These are phyloP conservation scores for Zaprionus nigranus DNA, from an alignment of 1,140 invertebrate genomes.

Conservation along the genomic window DNA sequence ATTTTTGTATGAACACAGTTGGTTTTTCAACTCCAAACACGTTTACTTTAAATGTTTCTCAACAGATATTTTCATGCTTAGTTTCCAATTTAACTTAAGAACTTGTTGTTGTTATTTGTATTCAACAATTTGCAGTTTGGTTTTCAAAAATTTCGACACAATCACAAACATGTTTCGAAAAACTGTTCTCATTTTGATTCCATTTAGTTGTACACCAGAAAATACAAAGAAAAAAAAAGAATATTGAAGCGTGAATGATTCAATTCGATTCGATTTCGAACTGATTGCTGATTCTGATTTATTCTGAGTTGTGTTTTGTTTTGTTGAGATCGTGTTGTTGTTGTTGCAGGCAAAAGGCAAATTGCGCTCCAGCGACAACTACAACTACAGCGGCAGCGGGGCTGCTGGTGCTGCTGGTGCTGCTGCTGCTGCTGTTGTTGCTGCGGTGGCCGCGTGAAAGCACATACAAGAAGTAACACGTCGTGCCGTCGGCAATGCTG, in stretches of 20 bases:
- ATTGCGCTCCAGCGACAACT: slow-evolving; percentile 39
- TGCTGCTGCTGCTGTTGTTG: slow-evolving; percentile 19
- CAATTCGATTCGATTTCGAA: neutral
- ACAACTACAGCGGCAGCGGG: slow-evolving; percentile 8
- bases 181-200: neutral
- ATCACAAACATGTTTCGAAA: slow-evolving; percentile 1
- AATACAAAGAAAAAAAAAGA: slow-evolving; percentile 18
- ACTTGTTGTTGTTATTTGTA: neutral
- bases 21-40: no score
- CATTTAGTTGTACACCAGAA: slow-evolving; percentile 5
- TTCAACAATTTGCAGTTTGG: neutral
- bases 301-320: neutral
- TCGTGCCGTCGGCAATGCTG: slow-evolving; percentile 81
- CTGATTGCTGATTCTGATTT: neutral
- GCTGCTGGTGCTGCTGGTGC: slow-evolving; percentile 25
- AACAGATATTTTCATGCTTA: no score
- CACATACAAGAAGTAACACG: slow-evolving; percentile 62
- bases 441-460: slow-evolving; percentile 31
- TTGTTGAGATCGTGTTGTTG: slow-evolving; percentile 30
- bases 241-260: slow-evolving; percentile 19
- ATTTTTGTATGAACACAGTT: no score
- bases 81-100: no score
- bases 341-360: slow-evolving; percentile 30
- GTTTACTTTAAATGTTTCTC: no score
- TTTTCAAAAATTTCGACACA: neutral